These are phyloP conservation scores for Philonicus albiceps DNA, from an alignment of 2,888 invertebrate species.

Conservation along the genomic window DNA sequence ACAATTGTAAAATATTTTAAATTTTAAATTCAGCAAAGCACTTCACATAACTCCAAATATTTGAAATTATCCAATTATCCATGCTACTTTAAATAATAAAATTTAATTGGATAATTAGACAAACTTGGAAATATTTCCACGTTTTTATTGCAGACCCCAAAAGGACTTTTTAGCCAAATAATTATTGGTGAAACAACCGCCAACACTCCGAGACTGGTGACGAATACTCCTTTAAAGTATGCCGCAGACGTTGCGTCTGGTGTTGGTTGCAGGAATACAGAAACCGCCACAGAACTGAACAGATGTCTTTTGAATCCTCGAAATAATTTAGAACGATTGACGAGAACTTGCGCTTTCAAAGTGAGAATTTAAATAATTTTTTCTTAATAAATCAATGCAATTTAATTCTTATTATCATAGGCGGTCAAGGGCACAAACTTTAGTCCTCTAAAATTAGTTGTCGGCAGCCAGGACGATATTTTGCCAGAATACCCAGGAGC, in stretches of 20 bases:
- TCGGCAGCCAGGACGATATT: background rate
- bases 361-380: background rate
- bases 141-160: background rate
- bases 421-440: background rate
- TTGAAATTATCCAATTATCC: too few relatives aligned
- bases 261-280: background rate
- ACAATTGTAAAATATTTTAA: background rate
- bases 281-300: background rate
- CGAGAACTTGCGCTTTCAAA: background rate
- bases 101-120: background rate
- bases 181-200: constrained; percentile 16
- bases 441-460: background rate
- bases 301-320: background rate
- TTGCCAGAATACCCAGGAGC: background rate
- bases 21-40: too few relatives aligned
- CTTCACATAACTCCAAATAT: too few relatives aligned
- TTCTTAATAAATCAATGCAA: background rate
- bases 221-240: background rate
- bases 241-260: background rate
- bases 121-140: too few relatives aligned
- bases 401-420: background rate
- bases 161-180: background rate
- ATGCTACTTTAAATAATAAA: background rate
- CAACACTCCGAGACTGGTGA: background rate
- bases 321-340: background rate